Evolutionary conservation across 2,888 invertebrate genomes (phyloP).

Genomic region (Mantis religiosa): DNA sequence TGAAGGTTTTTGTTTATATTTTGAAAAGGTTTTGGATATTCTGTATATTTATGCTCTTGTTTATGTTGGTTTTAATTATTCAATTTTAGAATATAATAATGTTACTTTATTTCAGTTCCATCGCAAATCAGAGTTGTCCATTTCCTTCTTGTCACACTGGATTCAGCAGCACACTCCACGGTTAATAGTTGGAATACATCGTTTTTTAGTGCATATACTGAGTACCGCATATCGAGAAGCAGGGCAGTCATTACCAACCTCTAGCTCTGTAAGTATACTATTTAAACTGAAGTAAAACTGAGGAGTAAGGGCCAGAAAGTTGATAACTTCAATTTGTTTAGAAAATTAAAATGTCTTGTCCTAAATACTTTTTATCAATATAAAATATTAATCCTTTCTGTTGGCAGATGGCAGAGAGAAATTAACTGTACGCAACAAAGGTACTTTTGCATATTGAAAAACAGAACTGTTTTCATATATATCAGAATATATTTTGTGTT

Average conservation of each 20-base stretch:
- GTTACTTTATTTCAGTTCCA: conserved; percentile 55
- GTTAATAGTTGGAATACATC: conserved; percentile 70
- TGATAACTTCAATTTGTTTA: too few species aligned
- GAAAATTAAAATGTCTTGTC: too few species aligned
- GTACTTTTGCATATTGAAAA: too few species aligned
- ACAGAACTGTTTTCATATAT: too few species aligned
- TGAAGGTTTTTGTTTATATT: too few species aligned
- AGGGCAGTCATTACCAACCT: not conserved
- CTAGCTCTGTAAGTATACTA: not conserved
- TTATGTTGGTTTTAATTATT: not conserved
- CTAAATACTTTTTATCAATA: too few species aligned
- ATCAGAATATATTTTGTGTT: too few species aligned
- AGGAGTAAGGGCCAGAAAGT: not conserved
- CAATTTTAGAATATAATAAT: not conserved
- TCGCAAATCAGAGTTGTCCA: conserved; percentile 67
- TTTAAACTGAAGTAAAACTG: not conserved
- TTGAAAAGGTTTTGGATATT: too few species aligned
- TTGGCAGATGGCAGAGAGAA: too few species aligned
- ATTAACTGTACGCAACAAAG: too few species aligned
- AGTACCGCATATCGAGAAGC: conserved; percentile 52
- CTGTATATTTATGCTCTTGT: too few species aligned
- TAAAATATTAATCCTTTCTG: too few species aligned
- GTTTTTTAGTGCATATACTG: conserved; percentile 58
- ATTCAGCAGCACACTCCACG: conserved; percentile 73
- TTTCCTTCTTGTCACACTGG: conserved; percentile 78